Percentiles rank a stretch among this genome's conserved stretches.
phyloP scores from a whole-genome alignment of 2,797 vertebrate species.

The Sebastes minor region DNA sequence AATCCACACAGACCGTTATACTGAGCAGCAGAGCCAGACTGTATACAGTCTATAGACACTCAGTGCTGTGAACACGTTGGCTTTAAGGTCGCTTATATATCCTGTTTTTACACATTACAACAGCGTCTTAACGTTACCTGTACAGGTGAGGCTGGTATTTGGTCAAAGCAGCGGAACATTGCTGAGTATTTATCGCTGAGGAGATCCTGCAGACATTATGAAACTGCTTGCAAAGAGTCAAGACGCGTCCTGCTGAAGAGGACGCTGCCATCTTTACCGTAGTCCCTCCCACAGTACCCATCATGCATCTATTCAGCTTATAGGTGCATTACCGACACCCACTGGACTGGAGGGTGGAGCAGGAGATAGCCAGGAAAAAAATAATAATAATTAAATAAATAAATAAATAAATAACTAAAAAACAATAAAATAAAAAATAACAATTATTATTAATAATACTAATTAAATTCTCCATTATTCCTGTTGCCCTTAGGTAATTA shows the following conservation, averaged over 20 bases:
- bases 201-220: constrained; percentile 74
- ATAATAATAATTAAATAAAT: no score
- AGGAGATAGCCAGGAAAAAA: no score
- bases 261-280: constrained; percentile 82
- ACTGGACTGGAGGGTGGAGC: no score
- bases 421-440: no score
- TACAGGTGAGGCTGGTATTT: constrained; percentile 25
- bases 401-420: no score
- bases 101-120: not conserved
- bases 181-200: constrained; percentile 41
- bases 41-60: no score
- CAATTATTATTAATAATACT: no score
- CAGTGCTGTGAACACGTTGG: not conserved
- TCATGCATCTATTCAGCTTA: constrained; percentile 48
- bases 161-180: constrained; percentile 1
- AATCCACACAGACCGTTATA: not conserved
- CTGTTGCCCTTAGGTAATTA: no score
- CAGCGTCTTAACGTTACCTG: constrained; percentile 65
- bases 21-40: not conserved
- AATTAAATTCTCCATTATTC: no score
- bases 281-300: constrained; percentile 56
- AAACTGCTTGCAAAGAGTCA: constrained; percentile 81
- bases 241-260: constrained; percentile 70
- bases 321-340: fast-evolving
- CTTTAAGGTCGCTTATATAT: not conserved